These are phyloP conservation scores for Diachrysia chrysitis DNA, from an alignment of 2,888 invertebrate species.

Conservation along the genomic window DNA sequence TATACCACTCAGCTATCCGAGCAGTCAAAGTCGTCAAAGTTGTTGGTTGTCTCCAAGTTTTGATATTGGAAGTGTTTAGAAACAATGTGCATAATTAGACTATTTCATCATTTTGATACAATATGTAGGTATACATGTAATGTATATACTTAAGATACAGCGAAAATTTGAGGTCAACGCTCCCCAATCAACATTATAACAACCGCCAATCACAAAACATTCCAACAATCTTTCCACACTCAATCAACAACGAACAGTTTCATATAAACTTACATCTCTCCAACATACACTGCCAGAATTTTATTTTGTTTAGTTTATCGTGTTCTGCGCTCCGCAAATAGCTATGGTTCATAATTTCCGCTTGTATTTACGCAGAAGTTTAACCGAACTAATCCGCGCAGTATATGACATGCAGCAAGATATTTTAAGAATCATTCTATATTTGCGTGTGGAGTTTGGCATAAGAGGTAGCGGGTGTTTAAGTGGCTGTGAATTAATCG, in stretches of 20 bases:
- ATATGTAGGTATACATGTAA: too few relatives aligned
- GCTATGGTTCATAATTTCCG: slow-evolving; percentile 49
- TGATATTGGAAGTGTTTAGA: too few relatives aligned
- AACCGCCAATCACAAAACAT: not conserved
- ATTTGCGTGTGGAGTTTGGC: slow-evolving; percentile 24
- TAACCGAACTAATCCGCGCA: slow-evolving; percentile 50
- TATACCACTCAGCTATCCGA: too few relatives aligned
- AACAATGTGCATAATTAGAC: too few relatives aligned
- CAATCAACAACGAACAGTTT: slow-evolving; percentile 20
- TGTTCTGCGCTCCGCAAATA: slow-evolving; percentile 46
- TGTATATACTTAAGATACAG: too few relatives aligned
- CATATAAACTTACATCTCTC: slow-evolving; percentile 13
- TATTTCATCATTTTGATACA: too few relatives aligned
- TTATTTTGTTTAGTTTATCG: slow-evolving; percentile 44
- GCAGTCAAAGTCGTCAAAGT: too few relatives aligned
- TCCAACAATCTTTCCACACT: not conserved
- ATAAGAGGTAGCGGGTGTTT: slow-evolving; percentile 19
- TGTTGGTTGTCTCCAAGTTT: too few relatives aligned
- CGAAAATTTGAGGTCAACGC: too few relatives aligned
- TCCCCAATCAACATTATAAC: not conserved
- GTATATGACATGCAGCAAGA: slow-evolving; percentile 60
- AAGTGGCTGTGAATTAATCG: not conserved
- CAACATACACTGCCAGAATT: slow-evolving; percentile 18
- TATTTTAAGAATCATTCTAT: slow-evolving; percentile 63
- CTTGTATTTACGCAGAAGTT: slow-evolving; percentile 55